Conservation (phyloP, 2,113 vertebrate genomes). For the Noturus placidus region DNA sequence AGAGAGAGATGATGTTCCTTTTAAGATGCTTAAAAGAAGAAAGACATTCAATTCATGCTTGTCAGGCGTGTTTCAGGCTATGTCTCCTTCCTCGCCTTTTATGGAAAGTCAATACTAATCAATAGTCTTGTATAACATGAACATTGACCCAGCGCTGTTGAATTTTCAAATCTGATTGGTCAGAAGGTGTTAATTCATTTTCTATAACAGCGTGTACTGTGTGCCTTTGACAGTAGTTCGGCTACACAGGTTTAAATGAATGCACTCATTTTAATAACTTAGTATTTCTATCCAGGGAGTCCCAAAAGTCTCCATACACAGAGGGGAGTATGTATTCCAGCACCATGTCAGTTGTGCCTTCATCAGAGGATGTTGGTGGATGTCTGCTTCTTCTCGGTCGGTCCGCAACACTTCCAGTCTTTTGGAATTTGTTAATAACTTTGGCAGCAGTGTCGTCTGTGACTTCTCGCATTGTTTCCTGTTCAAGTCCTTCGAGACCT, state of each 20-base stretch:
- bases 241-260: not conserved
- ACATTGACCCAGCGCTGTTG: not conserved
- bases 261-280: not conserved
- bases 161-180: not conserved
- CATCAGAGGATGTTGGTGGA: no score
- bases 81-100: not conserved
- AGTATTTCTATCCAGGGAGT: not conserved
- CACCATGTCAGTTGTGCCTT: no score
- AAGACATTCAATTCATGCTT: not conserved
- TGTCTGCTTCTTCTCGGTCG: no score
- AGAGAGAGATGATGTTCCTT: not conserved
- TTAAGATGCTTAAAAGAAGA: conserved; percentile 5
- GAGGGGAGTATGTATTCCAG: no score
- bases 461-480: no score
- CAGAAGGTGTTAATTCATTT: not conserved
- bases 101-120: conserved; percentile 5
- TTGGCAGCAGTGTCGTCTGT: no score
- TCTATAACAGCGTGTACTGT: not conserved
- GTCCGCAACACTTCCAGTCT: no score
- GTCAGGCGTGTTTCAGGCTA: not conserved
- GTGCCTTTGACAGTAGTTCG: not conserved
- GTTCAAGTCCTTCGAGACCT: no score
- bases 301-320: no score
- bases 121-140: conserved; percentile 2
- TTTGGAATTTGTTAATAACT: no score